Base-by-base conservation (phyloP, 2,888 invertebrate species). In the Miltochrista miniata region DNA sequence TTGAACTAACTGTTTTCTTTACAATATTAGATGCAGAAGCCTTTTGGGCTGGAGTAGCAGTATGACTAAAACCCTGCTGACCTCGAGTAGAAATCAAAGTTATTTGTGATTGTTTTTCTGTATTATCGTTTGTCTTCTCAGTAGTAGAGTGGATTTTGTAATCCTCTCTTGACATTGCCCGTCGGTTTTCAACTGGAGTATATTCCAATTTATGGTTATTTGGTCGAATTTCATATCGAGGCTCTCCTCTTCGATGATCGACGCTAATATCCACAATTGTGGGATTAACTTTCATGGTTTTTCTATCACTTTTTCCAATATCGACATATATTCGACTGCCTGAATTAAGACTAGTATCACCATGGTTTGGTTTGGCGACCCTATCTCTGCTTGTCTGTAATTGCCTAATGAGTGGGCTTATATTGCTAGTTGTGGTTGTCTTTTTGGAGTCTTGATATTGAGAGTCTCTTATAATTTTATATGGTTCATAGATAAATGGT, bases 401-500 rank as follows among this genome's bases (percentile, higher is more conserved):
- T 68, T 90, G 87, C 59, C 82, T 89, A 56, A 90, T 87, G 4
- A 88, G 69, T n/a, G 91, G 91, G 49, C 88, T 87, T 11, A 87
- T 77, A 54, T 88, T 89, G 54, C 81, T 76, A 3, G 76, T 74
- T 9, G 85, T 81, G 7, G 85, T 83, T 29, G 86, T 85, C 75
- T 90, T 90, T 51, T 87, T 90, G 1, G 85, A 82, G 48, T 89
- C 90, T 53, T 77, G 81, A 30, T 76, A 59, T 72, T 85, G 87
- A 18, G 78, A 78, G 42, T 90, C 90, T 66, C 79, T 81, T 42
- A 92, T 87, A 30, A 91, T 88, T 79, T 92, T 92, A 51, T 92
- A 92, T 0, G 91, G 91, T 67, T 92, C 91, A 58, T 92, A 92
- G 7, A 85, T 68, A 76, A 91, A 91, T 1, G 84, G 74, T 7